Base-by-base conservation (phyloP, 2,888 invertebrate genomes). In the Drosophila lacicola region DNA sequence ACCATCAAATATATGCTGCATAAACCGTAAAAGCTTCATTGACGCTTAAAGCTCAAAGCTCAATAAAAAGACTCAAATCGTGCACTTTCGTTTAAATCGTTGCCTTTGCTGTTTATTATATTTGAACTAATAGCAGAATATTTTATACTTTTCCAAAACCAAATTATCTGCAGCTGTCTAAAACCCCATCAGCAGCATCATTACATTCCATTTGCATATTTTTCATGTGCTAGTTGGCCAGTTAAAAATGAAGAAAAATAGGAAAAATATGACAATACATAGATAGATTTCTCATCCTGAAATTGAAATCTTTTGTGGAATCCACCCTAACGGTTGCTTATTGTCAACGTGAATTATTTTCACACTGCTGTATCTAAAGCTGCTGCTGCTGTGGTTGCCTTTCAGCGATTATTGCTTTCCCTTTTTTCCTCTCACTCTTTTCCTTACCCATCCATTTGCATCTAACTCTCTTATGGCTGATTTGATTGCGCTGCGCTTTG, bases 401-500 rank as follows among this genome's bases (percentile, higher is more conserved):
- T 51, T 10, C 19, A 56, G 58, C 67, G 29, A 37, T 56, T 57
- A 42, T 34, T 46, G 33, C 14, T 56, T 50, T 37, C 14, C 10
- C 19, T 11, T 4, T 13, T 9, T 29, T 21, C 17, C n/a, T 21
- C 10, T 11, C n/a, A 11, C 39, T 13, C 17, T 29, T 14, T 21
- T 19, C 29, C 11, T 29, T 44, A 41, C 34, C 19, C 46, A 50
- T 46, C 42, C 57, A 62, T 57, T 49, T 68, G 29, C 50, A 33
- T 57, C 57, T 64, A 54, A 50, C 47, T n/a, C 49, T 56, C 53
- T 71, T 39, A 41, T 69, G 57, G 51, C 56, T 88, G 86, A 88
- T 88, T 89, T 83, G 89, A 89, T 83, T 85, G 89, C 85, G 49
- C 61, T 81, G 79, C 37, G 78, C 68, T 60, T 70, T 63, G 69